Conservation (phyloP, 2,797 vertebrate species). For the Caiman crocodilus region DNA sequence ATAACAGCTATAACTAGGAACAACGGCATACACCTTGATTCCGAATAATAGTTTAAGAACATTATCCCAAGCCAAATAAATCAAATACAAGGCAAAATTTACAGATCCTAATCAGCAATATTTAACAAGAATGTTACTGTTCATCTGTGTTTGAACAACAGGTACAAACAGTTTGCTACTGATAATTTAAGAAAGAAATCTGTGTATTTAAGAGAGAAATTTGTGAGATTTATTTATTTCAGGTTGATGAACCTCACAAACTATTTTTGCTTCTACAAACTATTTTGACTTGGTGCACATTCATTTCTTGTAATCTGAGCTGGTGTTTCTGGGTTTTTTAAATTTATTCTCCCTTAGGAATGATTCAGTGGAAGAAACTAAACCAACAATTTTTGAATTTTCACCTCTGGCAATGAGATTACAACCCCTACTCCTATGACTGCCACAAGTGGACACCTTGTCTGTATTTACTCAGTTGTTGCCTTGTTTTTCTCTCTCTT, state of each 20-base stretch:
- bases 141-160: too few relatives aligned
- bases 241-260: not conserved
- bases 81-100: too few relatives aligned
- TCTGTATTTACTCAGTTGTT: not conserved
- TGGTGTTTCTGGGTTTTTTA: not conserved
- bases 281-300: not conserved
- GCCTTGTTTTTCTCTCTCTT: not conserved
- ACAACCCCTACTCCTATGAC: not conserved
- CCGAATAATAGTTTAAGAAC: too few relatives aligned
- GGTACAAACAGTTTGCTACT: accelerated
- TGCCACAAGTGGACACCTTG: accelerated
- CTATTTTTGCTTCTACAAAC: not conserved
- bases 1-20: too few relatives aligned
- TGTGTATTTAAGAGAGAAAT: not conserved
- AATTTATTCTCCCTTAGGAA: not conserved
- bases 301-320: not conserved
- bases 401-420: not conserved
- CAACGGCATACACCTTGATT: too few relatives aligned
- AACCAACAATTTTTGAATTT: not conserved
- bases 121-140: too few relatives aligned
- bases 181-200: not conserved
- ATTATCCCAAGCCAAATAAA: too few relatives aligned
- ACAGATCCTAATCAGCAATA: too few relatives aligned
- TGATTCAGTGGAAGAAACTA: not conserved
- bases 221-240: not conserved